phyloP scores from a whole-genome alignment of 2,797 vertebrate species.

The Smutsia gigantea region DNA sequence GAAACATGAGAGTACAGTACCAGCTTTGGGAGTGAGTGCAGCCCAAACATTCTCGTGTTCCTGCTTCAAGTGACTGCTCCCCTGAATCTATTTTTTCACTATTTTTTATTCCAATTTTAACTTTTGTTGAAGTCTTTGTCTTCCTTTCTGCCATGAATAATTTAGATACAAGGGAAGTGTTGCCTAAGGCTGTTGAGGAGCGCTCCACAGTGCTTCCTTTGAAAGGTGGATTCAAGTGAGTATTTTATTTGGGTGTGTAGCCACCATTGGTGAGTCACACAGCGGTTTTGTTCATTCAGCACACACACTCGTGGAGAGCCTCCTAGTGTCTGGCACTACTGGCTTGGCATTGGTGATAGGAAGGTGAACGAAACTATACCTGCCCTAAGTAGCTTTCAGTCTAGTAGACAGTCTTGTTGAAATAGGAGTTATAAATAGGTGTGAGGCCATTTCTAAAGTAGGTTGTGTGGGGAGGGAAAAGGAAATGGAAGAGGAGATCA shows the following conservation, averaged over 20 bases:
- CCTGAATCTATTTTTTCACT: not conserved
- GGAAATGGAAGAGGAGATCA: not conserved
- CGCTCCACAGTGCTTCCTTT: not conserved
- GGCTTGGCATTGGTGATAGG: not conserved
- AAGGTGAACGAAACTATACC: not conserved
- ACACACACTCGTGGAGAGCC: not conserved
- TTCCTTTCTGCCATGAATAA: not conserved
- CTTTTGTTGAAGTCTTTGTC: not conserved
- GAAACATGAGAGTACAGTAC: not conserved
- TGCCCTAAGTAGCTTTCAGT: not conserved
- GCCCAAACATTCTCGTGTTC: not conserved
- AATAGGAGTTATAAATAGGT: not conserved
- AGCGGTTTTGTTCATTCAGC: not conserved
- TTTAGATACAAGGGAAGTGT: not conserved
- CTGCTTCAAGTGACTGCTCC: not conserved
- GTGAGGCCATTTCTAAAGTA: not conserved
- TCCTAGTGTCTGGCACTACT: not conserved
- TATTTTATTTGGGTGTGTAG: not conserved
- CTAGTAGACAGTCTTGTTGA: not conserved
- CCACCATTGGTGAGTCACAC: not conserved
- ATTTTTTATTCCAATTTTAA: not conserved
- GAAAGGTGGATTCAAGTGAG: not conserved
- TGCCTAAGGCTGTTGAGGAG: not conserved
- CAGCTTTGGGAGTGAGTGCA: not conserved
- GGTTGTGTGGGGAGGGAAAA: not conserved